Evolutionary conservation across 1,140 invertebrate species (phyloP).

Genomic region (Venustaconcha ellipsiformis): DNA sequence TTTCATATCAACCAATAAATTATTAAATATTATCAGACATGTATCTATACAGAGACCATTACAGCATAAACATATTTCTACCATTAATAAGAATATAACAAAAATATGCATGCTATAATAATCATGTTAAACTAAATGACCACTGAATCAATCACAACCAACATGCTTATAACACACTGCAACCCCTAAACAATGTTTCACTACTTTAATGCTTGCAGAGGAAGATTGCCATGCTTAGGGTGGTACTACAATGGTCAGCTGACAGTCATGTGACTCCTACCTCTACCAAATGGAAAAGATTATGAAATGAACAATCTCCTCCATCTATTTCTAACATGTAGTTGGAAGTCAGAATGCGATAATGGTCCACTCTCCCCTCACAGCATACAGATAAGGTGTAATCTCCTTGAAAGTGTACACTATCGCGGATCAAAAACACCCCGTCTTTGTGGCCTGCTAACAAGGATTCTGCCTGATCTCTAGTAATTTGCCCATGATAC

Average conservation of each 20-base stretch:
- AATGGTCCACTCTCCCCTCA: constrained; percentile 56
- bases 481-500: constrained; percentile 98
- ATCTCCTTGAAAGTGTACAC: constrained; percentile 98
- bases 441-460: constrained; percentile 83
- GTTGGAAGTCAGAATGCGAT: constrained; percentile 51
- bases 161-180: no score
- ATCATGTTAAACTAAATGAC: no score
- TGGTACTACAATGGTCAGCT: constrained; percentile 4
- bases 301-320: constrained; percentile 58
- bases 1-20: no score
- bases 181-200: no score
- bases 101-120: no score
- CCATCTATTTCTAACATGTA: constrained; percentile 58
- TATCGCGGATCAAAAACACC: constrained; percentile 96
- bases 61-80: no score
- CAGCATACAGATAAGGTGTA: constrained; percentile 93
- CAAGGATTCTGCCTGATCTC: constrained; percentile 93
- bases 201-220: no score
- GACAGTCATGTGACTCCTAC: constrained; percentile 37
- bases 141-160: no score
- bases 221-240: no score
- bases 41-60: no score
- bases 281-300: constrained; percentile 59
- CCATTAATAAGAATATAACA: no score
- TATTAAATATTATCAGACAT: no score